Conservation (phyloP, 1,140 invertebrate genomes). For the Alviniconcha marisindica region DNA sequence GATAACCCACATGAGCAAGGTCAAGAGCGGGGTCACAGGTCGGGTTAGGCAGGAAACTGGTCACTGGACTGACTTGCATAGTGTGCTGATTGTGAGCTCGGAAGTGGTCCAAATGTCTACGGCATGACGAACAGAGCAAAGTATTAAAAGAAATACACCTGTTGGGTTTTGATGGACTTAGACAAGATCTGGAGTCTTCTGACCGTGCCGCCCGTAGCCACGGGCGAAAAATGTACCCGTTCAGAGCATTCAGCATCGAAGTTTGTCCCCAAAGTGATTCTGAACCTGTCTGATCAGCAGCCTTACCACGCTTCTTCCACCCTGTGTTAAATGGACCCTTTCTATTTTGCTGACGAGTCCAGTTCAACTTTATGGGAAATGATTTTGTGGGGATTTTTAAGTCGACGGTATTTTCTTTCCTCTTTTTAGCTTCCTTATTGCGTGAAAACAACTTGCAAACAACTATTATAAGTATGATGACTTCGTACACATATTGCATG, state of each 20-base stretch:
- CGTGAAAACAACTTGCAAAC: too few relatives aligned
- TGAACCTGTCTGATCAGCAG: background rate
- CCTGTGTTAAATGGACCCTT: background rate
- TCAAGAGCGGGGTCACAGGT: conserved; percentile 1
- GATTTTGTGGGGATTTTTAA: background rate
- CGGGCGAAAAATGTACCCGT: background rate
- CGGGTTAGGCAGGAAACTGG: conserved; percentile 28
- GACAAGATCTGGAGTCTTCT: background rate
- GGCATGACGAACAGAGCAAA: background rate
- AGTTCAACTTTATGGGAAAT: background rate
- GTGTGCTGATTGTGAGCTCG: background rate
- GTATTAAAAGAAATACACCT: background rate
- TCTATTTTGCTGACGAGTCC: background rate
- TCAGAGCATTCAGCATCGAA: background rate
- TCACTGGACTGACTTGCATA: background rate
- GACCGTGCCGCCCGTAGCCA: background rate
- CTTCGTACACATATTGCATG: too few relatives aligned
- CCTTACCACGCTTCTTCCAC: background rate
- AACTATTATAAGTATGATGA: too few relatives aligned
- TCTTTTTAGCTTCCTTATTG: background rate
- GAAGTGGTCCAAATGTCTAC: background rate
- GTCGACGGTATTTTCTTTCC: background rate
- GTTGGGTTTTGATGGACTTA: background rate
- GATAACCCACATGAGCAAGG: conserved; percentile 28
- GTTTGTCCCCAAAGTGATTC: too few relatives aligned